phyloP scores from a whole-genome alignment of 2,797 vertebrate genomes.

The Spinus pinus region DNA sequence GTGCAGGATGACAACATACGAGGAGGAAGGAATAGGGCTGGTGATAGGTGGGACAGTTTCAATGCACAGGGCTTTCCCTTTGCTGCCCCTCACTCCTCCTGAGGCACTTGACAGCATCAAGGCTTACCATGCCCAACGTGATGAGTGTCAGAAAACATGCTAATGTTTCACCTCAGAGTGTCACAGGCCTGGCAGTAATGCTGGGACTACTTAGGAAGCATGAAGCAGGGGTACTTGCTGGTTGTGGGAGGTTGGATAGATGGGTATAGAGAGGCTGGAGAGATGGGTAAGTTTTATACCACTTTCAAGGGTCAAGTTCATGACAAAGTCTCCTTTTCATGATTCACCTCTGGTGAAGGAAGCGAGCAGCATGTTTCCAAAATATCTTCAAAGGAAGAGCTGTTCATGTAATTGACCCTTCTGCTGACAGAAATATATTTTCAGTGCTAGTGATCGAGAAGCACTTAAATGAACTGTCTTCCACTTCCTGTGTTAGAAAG shows the following conservation, averaged over 20 bases:
- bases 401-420: slow-evolving; percentile 6
- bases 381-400: background rate
- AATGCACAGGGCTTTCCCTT: background rate
- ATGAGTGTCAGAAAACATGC: rapidly evolving
- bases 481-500: background rate
- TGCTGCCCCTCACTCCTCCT: background rate
- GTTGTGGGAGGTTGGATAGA: background rate
- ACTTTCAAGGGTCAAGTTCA: background rate
- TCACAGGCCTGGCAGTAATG: background rate
- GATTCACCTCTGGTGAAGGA: background rate
- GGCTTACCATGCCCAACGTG: background rate
- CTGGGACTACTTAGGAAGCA: background rate
- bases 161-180: background rate
- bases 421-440: slow-evolving; percentile 6
- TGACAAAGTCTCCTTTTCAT: background rate
- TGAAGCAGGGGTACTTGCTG: background rate
- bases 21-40: background rate
- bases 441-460: background rate
- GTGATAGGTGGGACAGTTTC: background rate
- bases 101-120: background rate
- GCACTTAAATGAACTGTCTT: background rate
- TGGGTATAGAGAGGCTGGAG: background rate
- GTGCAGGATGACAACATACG: background rate
- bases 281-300: background rate
- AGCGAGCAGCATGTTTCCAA: slow-evolving; percentile 14